Evolutionary conservation across 2,888 invertebrate genomes (phyloP), one percentile per base, ranked within the genome.

Genomic region (Pandemis cinnamomeana): DNA sequence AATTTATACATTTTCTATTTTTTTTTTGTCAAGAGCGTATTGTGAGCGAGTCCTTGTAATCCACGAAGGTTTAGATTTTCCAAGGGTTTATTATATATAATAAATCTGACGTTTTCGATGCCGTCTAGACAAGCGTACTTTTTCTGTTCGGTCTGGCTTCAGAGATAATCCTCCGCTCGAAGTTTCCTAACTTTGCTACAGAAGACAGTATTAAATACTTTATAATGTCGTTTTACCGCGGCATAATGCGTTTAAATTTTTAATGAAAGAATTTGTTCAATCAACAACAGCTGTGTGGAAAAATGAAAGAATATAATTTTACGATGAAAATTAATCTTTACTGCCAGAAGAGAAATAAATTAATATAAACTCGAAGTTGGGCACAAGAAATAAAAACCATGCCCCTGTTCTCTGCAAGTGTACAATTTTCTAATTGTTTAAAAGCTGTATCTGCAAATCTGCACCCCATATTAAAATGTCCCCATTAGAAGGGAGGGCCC

Each of bases 391-490:
- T 13, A 2, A 51, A 55, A 71, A 48, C n/a, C 44, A 48, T 63
- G 41, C 70, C 67, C 67, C 67, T 55, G 62, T 58, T 60, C 41
- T 62, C 27, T 27, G 5, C 42, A 70, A 73, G 27, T 70, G 66
- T 66, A 60, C 74, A 75, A 71, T 77, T 78, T 79, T 82, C 79
- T 88, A 89, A 90, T 90, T 88, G 88, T 90, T 87, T 84, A 86
- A 90, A 89, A 86, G 80, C 83, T 71, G 76, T 77, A 79, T 64
- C 78, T 80, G 83, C 88, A 77, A 76, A 78, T 48, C 78, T 81
- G 83, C 89, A 87, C 92, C 91, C 90, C 79, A 89, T 91, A 92
- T 92, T 92, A 91, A 92, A 91, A 89, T 92, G 92, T 93, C 91
- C 91, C 91, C 91, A 89, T 90, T 89, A 89, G 83, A 84, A 82